phyloP scores from a whole-genome alignment of 1,140 invertebrate species.

The Choristoneura fumiferana region DNA sequence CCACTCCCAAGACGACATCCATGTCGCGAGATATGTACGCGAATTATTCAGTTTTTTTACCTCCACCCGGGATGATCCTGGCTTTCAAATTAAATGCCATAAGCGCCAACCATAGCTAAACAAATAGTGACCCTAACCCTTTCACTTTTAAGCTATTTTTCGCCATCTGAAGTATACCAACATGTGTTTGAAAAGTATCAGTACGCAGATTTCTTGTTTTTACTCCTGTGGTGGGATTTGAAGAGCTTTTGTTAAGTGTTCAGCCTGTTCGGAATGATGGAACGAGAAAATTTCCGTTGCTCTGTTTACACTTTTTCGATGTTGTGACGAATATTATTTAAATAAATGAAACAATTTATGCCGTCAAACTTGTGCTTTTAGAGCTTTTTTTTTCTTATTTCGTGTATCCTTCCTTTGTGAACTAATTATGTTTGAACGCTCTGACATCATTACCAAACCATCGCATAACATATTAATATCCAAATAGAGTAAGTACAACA shows the following conservation, averaged over 20 bases:
- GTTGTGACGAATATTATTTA: conserved; percentile 1
- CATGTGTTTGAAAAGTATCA: conserved; percentile 39
- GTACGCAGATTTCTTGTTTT: conserved; percentile 54
- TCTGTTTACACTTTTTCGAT: conserved; percentile 28
- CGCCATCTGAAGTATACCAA: conserved; percentile 6
- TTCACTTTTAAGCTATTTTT: conserved; percentile 23
- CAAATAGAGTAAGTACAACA: too few species aligned
- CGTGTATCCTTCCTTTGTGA: too few species aligned
- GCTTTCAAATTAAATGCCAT: conserved; percentile 30
- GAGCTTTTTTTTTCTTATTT: too few species aligned
- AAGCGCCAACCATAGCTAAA: conserved; percentile 23
- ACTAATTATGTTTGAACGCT: too few species aligned
- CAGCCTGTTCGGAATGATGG: conserved; percentile 46
- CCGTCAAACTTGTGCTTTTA: neutral
- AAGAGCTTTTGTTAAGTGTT: conserved; percentile 61
- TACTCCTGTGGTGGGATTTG: conserved; percentile 53
- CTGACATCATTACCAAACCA: too few species aligned
- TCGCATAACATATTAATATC: too few species aligned
- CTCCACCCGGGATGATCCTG: conserved; percentile 45
- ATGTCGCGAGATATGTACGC: conserved; percentile 57
- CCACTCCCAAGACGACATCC: conserved; percentile 52
- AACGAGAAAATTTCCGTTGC: conserved; percentile 38
- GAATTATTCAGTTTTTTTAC: conserved; percentile 70
- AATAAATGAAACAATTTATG: neutral
- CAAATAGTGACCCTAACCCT: conserved; percentile 21